These are phyloP conservation scores for Calameuta pallipes DNA, from an alignment of 2,888 invertebrate genomes.

Conservation along the genomic window DNA sequence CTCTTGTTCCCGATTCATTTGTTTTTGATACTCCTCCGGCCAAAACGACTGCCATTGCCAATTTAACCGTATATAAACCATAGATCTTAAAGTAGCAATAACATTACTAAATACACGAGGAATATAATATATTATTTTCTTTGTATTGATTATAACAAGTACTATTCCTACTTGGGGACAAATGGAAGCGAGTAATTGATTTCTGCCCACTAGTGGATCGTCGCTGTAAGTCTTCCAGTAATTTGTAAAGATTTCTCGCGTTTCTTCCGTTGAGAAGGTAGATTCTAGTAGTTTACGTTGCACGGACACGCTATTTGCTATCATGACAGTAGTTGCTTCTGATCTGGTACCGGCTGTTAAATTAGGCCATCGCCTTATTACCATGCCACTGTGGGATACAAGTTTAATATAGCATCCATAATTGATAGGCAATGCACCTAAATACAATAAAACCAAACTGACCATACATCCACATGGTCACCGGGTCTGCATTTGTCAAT, in stretches of 20 bases:
- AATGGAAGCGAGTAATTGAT: conserved; percentile 82
- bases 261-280: conserved; percentile 66
- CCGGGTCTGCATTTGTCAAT: conserved; percentile 90
- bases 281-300: conserved; percentile 53
- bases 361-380: conserved; percentile 80
- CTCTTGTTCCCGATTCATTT: conserved; percentile 67
- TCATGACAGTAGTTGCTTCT: conserved; percentile 69
- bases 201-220: conserved; percentile 78
- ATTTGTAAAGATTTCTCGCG: conserved; percentile 75
- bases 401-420: background rate
- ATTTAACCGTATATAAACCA: conserved; percentile 88
- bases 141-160: background rate
- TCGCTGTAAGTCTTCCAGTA: conserved; percentile 78
- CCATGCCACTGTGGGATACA: conserved; percentile 74
- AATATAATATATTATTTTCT: conserved; percentile 14
- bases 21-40: conserved; percentile 71
- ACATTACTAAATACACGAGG: conserved; percentile 7
- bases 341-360: conserved; percentile 71
- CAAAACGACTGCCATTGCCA: conserved; percentile 80
- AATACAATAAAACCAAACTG: conserved; percentile 37
- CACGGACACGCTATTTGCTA: conserved; percentile 57
- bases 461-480: conserved; percentile 88
- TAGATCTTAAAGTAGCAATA: conserved; percentile 74
- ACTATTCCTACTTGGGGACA: conserved; percentile 78
- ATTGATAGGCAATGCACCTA: background rate